Base-by-base conservation (phyloP, 2,888 invertebrate species). In the Cerastis rubricosa region DNA sequence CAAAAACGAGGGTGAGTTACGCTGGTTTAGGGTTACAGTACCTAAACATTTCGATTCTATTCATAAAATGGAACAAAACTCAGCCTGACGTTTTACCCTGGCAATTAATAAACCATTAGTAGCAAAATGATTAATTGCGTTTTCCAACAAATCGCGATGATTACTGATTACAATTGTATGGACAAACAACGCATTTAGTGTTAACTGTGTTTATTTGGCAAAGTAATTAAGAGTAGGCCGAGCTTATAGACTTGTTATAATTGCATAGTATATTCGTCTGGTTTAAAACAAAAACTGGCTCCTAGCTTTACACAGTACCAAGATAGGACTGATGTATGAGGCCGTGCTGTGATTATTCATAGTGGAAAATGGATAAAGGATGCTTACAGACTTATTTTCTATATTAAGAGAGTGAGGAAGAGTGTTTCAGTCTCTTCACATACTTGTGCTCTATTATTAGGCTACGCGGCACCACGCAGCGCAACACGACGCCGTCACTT, bases 31-130 rank as follows among this genome's bases (percentile, higher is more conserved):
- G 17, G 22, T 51, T 25, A 14, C 29, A 74, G 22, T 17, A 74
- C 43, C n/a, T 29, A 54, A 72, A 54, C 29, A 11, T 49, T 63
- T 25, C 29, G 6, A 64, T 57, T 83, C 14, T 40, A 51, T 57
- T 68, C 29, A 79, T 7, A 61, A 84, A 70, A 79, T 61, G 22
- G 45, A 66, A 70, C n/a, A 78, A 59, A 47, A 54, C 65, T 9
- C 35, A 57, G 35, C 35, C 8, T 51, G 57, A 59, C 14, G 45
- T 43, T 76, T 67, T 29, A 47, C 49, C 9, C 35, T 17, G 14
- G 65, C 65, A 84, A 80, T 79, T 79, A 84, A 80, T 54, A 80
- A 84, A 47, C 54, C 71, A 79, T 84, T 84, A 84, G 61, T 22
- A 61, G 22, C 11, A 14, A 67, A 84, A 80, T 80, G 84, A 80